Conservation (phyloP, 2,888 invertebrate genomes). For the Malthinus seriepunctatus region DNA sequence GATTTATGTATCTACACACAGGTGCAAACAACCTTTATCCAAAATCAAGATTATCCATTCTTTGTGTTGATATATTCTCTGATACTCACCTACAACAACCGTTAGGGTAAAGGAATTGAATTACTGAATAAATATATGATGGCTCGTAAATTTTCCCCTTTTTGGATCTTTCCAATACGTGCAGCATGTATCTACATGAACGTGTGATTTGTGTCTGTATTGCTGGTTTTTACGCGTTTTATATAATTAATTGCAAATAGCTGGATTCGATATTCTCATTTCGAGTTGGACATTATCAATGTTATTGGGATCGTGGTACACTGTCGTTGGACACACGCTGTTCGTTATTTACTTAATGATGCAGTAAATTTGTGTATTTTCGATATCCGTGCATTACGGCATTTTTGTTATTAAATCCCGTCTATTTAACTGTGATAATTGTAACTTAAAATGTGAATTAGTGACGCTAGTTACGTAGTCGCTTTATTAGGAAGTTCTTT, state of each 20-base stretch:
- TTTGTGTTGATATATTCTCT: slow-evolving; percentile 44
- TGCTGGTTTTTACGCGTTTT: slow-evolving; percentile 41
- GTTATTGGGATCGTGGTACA: slow-evolving; percentile 43
- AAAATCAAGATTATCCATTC: slow-evolving; percentile 47
- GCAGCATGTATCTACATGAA: slow-evolving; percentile 40
- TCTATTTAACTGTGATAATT: too few relatives aligned
- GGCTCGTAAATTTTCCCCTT: slow-evolving; percentile 45
- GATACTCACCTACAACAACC: slow-evolving; percentile 36
- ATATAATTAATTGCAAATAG: slow-evolving; percentile 46
- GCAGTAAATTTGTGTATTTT: slow-evolving; percentile 49
- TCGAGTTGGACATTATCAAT: slow-evolving; percentile 46
- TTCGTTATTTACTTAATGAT: slow-evolving; percentile 50
- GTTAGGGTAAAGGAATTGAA: slow-evolving; percentile 46
- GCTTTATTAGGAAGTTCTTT: too few relatives aligned
- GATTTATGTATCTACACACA: slow-evolving; percentile 44
- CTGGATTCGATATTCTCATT: slow-evolving; percentile 42
- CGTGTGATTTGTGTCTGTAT: slow-evolving; percentile 46
- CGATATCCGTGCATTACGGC: slow-evolving; percentile 17
- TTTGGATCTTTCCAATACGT: slow-evolving; percentile 46
- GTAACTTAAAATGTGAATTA: too few relatives aligned
- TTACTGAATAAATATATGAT: slow-evolving; percentile 50
- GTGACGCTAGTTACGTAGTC: too few relatives aligned
- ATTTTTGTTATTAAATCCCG: too few relatives aligned
- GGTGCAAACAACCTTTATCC: slow-evolving; percentile 41
- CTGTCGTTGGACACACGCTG: slow-evolving; percentile 28